phyloP scores from a whole-genome alignment of 2,113 vertebrate species.

The Pangasianodon hypophthalmus region DNA sequence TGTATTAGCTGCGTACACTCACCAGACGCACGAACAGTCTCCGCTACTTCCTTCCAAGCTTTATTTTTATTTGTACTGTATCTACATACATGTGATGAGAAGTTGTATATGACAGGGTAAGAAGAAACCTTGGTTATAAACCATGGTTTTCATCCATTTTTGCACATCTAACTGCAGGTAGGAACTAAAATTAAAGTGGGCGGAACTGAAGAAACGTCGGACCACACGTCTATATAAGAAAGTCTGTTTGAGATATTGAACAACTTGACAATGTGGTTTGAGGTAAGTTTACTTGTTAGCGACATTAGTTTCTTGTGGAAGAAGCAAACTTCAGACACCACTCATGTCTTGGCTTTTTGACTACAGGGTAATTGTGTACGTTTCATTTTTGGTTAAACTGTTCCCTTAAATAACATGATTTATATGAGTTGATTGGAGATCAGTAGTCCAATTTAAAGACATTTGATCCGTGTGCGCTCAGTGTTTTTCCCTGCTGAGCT shows the following conservation, averaged over 20 bases:
- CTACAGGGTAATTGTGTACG: not conserved
- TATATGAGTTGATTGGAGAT: slow-evolving; percentile 19
- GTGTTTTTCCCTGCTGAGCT: slow-evolving; percentile 22
- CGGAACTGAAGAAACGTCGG: not conserved
- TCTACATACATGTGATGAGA: not conserved
- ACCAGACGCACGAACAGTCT: not conserved
- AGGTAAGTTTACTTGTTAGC: not conserved
- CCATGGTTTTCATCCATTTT: not conserved
- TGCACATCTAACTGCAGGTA: not conserved
- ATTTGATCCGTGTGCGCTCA: slow-evolving; percentile 8
- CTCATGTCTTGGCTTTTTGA: not conserved
- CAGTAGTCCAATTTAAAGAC: slow-evolving; percentile 12
- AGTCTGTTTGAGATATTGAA: not conserved
- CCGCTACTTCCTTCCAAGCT: not conserved
- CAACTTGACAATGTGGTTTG: not conserved
- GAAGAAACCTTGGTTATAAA: not conserved
- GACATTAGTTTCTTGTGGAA: not conserved
- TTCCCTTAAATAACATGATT: not conserved
- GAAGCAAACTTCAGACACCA: not conserved
- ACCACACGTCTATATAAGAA: not conserved
- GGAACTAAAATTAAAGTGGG: not conserved
- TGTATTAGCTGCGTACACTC: not conserved
- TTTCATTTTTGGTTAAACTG: not conserved
- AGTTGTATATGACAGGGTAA: not conserved
- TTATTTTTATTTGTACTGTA: not conserved